A percentile compares a stretch with the other conserved stretches of the same genome.
Evolutionary conservation across 2,113 vertebrate genomes (phyloP).

Genomic region (Oreotrochilus melanogaster): DNA sequence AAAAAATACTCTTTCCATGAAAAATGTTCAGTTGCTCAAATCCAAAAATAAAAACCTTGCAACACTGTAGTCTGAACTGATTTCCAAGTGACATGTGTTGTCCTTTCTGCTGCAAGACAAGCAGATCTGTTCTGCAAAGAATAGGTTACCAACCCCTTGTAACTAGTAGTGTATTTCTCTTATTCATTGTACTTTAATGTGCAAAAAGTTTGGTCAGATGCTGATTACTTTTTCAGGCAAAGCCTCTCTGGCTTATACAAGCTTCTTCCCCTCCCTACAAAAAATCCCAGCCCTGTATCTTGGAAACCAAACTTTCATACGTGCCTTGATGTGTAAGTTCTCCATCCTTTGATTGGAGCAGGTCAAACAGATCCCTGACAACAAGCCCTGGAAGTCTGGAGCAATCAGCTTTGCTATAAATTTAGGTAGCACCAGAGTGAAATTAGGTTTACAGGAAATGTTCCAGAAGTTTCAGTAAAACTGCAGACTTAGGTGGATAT

Average conservation of each 20-base stretch:
- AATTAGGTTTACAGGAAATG: not conserved
- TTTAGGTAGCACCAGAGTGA: not conserved
- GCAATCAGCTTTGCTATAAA: not conserved
- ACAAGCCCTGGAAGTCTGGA: not conserved
- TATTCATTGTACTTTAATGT: accelerated
- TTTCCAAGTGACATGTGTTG: not conserved
- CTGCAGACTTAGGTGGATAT: not conserved
- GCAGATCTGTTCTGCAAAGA: not conserved
- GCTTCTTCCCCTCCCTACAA: not conserved
- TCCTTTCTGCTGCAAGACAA: not conserved
- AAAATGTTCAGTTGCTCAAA: not conserved
- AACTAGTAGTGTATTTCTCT: accelerated
- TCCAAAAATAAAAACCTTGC: conserved; percentile 11
- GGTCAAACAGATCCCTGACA: not conserved
- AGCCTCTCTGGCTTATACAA: not conserved
- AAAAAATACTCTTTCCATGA: not conserved
- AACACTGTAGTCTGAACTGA: not conserved
- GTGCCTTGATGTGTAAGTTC: not conserved
- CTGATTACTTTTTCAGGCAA: not conserved
- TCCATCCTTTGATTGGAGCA: not conserved
- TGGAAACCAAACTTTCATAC: not conserved
- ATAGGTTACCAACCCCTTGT: not conserved
- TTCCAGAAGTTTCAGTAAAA: not conserved
- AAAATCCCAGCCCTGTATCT: not conserved
- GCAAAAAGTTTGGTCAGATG: not conserved